Conservation (phyloP, 2,888 invertebrate genomes). For the Drosophila hamatofila region DNA sequence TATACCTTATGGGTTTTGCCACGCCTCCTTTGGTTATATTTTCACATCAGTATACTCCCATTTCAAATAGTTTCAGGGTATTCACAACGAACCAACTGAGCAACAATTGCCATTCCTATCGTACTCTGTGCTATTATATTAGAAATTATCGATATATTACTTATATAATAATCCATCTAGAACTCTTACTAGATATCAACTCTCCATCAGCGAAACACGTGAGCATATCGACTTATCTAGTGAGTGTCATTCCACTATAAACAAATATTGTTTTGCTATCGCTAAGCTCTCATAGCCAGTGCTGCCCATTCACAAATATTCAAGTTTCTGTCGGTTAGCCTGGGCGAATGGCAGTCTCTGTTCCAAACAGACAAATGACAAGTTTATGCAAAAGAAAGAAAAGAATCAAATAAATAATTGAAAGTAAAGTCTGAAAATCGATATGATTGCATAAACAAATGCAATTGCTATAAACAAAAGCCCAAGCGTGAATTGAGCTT, state of each 20-base stretch:
- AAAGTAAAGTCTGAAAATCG: not conserved
- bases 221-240: not conserved
- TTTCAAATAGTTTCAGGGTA: not conserved
- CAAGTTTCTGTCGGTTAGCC: not conserved
- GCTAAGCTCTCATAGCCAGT: conserved; percentile 24
- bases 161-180: too few species aligned
- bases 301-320: conserved; percentile 25
- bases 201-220: not conserved
- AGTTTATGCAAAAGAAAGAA: not conserved
- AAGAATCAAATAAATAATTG: conserved; percentile 7
- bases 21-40: not conserved
- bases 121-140: too few species aligned
- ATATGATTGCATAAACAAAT: conserved; percentile 27
- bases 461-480: conserved; percentile 28
- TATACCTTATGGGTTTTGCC: not conserved
- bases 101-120: not conserved
- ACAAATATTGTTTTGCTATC: not conserved
- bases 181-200: too few species aligned
- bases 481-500: not conserved
- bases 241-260: conserved; percentile 11
- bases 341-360: not conserved
- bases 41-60: not conserved
- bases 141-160: too few species aligned
- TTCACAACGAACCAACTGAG: not conserved
- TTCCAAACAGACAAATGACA: not conserved